Conservation (phyloP, 1,140 invertebrate genomes). For the Lanistes nyassanus region DNA sequence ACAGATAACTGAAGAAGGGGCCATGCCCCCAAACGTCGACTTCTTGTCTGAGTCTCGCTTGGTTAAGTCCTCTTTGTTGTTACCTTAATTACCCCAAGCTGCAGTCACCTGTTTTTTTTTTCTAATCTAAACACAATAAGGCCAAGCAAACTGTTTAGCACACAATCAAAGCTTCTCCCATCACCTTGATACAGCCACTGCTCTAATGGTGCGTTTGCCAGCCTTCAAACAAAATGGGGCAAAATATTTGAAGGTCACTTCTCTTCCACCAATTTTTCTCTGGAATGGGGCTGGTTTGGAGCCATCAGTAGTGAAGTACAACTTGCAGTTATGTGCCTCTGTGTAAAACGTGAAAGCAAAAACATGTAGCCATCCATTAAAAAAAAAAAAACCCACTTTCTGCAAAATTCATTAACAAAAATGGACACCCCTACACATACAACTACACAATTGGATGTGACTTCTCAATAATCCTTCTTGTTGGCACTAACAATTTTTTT, state of each 20-base stretch:
- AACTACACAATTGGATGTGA: background rate
- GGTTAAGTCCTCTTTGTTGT: no score
- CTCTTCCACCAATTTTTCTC: constrained; percentile 57
- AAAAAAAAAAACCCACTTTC: background rate
- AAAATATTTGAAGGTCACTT: constrained; percentile 65
- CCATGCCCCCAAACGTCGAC: no score
- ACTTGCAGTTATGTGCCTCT: constrained; percentile 63
- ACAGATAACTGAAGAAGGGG: no score
- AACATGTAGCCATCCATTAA: background rate
- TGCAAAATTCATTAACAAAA: background rate
- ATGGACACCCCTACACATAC: no score
- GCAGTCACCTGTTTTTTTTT: no score
- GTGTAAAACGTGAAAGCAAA: background rate
- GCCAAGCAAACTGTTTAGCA: background rate
- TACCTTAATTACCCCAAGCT: no score
- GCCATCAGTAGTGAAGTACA: constrained; percentile 68
- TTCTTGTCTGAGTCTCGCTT: no score
- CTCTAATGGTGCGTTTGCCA: constrained; percentile 64
- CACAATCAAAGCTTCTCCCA: background rate
- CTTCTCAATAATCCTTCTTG: background rate
- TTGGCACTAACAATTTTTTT: background rate
- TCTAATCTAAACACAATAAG: no score
- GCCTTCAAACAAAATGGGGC: constrained; percentile 65
- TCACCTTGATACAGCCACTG: constrained; percentile 59
- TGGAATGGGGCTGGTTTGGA: constrained; percentile 65